phyloP scores from a whole-genome alignment of 2,888 invertebrate species.

The Rhagophthalmus giganteus region DNA sequence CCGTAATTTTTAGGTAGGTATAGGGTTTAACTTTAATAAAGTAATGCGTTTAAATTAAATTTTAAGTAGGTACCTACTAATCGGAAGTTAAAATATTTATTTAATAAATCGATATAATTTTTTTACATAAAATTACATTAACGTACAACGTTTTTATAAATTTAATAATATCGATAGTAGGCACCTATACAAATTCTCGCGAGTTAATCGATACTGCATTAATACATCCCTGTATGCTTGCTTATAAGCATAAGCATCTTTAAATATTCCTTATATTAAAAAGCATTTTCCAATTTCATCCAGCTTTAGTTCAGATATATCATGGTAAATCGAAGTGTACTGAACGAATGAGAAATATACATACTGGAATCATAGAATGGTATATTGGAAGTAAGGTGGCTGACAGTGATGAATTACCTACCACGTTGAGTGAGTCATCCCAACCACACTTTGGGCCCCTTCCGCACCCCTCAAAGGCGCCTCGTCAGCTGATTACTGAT shows the following conservation, averaged over 20 bases:
- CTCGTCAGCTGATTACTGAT: conserved; percentile 45
- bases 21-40: too few relatives aligned
- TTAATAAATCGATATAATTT: too few relatives aligned
- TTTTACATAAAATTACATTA: too few relatives aligned
- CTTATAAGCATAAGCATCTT: background rate
- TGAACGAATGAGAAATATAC: conserved; percentile 50
- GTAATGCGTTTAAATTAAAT: too few relatives aligned
- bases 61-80: too few relatives aligned
- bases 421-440: conserved; percentile 53
- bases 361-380: conserved; percentile 55
- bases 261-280: conserved; percentile 11
- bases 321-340: conserved; percentile 30
- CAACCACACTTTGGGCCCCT: conserved; percentile 32
- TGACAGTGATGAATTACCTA: conserved; percentile 55
- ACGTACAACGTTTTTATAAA: too few relatives aligned
- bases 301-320: conserved; percentile 8
- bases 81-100: too few relatives aligned
- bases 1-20: too few relatives aligned
- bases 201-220: background rate
- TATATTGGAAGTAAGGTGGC: conserved; percentile 56
- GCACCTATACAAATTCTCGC: background rate
- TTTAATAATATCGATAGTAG: too few relatives aligned
- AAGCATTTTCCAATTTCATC: conserved; percentile 15
- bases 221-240: background rate
- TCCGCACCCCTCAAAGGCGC: conserved; percentile 36